These are phyloP conservation scores for Catharus fuscescens DNA, from an alignment of 2,113 vertebrate species.

Conservation along the genomic window DNA sequence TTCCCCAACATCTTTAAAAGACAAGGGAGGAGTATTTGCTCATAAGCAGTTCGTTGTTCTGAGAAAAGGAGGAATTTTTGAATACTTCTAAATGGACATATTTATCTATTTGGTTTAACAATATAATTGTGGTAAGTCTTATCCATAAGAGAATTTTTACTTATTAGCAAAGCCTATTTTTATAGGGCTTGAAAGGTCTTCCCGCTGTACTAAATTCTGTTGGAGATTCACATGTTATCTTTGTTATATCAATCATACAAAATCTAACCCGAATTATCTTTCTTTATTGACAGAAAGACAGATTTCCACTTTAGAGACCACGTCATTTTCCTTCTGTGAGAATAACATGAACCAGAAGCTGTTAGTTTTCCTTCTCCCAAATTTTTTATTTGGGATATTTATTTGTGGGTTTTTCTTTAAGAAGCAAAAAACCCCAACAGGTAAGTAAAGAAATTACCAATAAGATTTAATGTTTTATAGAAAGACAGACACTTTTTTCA, in stretches of 20 bases:
- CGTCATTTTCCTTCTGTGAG: background rate
- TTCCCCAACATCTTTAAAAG: background rate
- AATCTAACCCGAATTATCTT: conserved; percentile 2
- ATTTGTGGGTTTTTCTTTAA: conserved; percentile 4
- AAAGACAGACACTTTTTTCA: background rate
- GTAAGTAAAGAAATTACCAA: conserved; percentile 38
- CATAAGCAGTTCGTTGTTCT: background rate
- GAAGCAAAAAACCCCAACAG: background rate
- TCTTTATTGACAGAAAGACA: conserved; percentile 31
- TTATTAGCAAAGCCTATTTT: background rate
- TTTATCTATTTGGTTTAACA: background rate
- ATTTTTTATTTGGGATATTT: conserved; percentile 43
- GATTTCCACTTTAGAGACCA: background rate
- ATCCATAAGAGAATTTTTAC: background rate
- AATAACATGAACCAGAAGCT: conserved; percentile 53
- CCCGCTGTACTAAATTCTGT: background rate
- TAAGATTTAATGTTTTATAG: background rate
- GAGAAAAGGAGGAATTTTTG: background rate
- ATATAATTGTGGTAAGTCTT: background rate
- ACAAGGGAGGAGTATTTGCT: background rate
- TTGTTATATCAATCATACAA: background rate
- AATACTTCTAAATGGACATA: background rate
- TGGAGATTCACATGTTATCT: background rate
- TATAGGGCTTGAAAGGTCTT: background rate
- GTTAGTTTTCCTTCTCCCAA: conserved; percentile 46